Percentiles rank a stretch among this genome's conserved stretches.
Conservation (phyloP, 1,140 invertebrate species). For the Pantala flavescens region DNA sequence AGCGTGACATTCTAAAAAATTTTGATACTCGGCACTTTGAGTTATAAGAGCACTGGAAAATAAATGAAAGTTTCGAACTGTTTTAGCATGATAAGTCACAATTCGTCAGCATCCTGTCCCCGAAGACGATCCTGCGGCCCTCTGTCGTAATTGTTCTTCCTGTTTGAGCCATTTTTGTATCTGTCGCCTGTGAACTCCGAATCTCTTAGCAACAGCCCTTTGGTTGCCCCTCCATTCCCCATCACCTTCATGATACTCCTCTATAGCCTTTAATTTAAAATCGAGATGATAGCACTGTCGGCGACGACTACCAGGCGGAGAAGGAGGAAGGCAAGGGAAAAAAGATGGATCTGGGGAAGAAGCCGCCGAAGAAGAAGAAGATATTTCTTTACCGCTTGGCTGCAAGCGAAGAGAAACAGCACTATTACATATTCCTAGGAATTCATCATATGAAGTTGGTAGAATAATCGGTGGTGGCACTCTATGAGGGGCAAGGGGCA, state of each 20-base stretch:
- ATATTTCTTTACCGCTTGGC: not conserved
- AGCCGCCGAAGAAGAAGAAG: not conserved
- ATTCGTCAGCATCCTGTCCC: not conserved
- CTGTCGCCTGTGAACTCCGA: constrained; percentile 26
- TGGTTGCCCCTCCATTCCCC: constrained; percentile 26
- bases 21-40: too few species aligned
- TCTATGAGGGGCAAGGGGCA: not conserved
- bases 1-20: too few species aligned
- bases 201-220: constrained; percentile 26
- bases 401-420: not conserved
- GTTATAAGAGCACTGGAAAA: too few species aligned
- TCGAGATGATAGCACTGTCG: constrained; percentile 35
- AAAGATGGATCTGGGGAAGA: not conserved
- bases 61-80: too few species aligned
- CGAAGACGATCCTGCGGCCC: not conserved
- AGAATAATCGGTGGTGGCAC: not conserved
- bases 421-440: not conserved
- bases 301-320: constrained; percentile 20
- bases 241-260: constrained; percentile 34
- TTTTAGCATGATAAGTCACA: too few species aligned
- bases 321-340: not conserved
- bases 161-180: constrained; percentile 26
- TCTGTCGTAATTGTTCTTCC: constrained; percentile 11
- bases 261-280: constrained; percentile 41
- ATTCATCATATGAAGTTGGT: not conserved